Percentiles rank a stretch among this genome's conserved stretches.
phyloP scores from a whole-genome alignment of 2,888 invertebrate species.

The Drosophila vallismaia region DNA sequence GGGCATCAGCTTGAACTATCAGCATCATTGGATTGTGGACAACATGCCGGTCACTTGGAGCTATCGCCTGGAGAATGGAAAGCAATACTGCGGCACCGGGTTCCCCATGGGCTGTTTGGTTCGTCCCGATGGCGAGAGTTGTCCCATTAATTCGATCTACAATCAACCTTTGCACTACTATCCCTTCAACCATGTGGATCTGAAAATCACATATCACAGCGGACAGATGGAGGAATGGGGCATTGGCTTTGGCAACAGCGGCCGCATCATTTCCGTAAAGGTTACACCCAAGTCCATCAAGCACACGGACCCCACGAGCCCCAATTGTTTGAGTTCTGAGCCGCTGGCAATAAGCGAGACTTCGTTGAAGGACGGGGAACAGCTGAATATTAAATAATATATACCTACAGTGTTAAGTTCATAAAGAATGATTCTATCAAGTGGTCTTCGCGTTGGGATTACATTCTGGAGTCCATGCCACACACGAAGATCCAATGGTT shows the following conservation, averaged over 20 bases:
- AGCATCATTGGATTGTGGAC: conserved; percentile 99
- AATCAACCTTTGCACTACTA: conserved; percentile 91
- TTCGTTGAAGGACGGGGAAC: conserved; percentile 84
- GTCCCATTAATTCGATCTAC: conserved; percentile 86
- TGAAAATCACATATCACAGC: conserved; percentile 96
- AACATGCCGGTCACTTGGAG: conserved; percentile 99
- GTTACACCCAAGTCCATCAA: conserved; percentile 87
- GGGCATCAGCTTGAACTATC: conserved; percentile 97
- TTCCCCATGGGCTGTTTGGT: conserved; percentile 99
- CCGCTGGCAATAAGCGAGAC: conserved; percentile 89
- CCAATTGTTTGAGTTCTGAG: conserved; percentile 85
- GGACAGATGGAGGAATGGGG: conserved; percentile 95
- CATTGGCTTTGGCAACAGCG: conserved; percentile 90
- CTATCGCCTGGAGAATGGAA: conserved; percentile 89
- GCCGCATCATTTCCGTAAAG: conserved; percentile 94
- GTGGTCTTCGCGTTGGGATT: conserved; percentile 99
- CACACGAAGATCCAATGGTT: conserved; percentile 99
- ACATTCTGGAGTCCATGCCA: conserved; percentile 98
- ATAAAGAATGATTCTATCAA: conserved; percentile 92
- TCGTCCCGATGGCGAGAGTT: conserved; percentile 85
- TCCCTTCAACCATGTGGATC: conserved; percentile 98
- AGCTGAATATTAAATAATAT: conserved; percentile 89
- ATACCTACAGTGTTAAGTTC: conserved; percentile 95
- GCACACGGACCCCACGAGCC: conserved; percentile 84
- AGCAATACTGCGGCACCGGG: conserved; percentile 95